A percentile compares a stretch with the other conserved stretches of the same genome.
phyloP scores from a whole-genome alignment of 1,140 invertebrate species.

The Globodera ellingtonae region DNA sequence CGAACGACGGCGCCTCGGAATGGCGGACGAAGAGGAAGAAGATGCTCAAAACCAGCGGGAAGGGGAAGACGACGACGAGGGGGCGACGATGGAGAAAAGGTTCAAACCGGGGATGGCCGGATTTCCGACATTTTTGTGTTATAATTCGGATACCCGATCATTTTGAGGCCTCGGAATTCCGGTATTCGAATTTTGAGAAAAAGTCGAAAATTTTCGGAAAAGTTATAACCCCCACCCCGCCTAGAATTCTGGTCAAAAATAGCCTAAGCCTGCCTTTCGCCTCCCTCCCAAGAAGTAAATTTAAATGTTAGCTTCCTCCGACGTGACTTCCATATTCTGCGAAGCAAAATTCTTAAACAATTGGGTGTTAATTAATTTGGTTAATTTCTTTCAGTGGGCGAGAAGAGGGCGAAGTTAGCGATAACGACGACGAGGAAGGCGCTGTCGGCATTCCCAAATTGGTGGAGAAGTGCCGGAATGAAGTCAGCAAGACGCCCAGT shows the following conservation, averaged over 20 bases:
- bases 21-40: constrained; percentile 17
- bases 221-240: no score
- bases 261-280: no score
- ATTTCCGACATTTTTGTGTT: background rate
- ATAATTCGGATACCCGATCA: background rate
- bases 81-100: background rate
- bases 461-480: background rate
- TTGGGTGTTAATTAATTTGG: no score
- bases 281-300: no score
- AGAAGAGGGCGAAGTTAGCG: constrained; percentile 20
- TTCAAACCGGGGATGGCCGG: background rate
- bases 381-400: background rate
- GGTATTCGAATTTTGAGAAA: no score
- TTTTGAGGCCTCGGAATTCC: no score
- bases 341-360: no score
- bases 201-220: no score
- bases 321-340: no score
- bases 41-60: background rate
- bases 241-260: no score
- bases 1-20: constrained; percentile 13
- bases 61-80: background rate
- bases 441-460: background rate
- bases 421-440: constrained; percentile 3
- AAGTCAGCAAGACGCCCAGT: background rate
- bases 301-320: no score